phyloP scores from a whole-genome alignment of 2,888 invertebrate species.

The Acronicta alni region DNA sequence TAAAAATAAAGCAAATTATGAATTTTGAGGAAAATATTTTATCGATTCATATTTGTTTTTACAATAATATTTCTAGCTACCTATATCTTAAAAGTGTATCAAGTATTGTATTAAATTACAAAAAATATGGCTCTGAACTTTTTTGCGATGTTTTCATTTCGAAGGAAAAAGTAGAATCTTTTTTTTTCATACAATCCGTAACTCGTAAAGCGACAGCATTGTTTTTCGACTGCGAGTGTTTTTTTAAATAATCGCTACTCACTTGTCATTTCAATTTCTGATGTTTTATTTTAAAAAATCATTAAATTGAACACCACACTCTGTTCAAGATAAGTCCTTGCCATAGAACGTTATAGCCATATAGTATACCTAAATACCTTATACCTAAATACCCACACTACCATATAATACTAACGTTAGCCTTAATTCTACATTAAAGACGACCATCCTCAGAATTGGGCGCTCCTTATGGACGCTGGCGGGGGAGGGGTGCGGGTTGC shows the following conservation, averaged over 20 bases:
- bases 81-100: too few species aligned
- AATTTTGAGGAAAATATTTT: too few species aligned
- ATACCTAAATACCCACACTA: constrained; percentile 22
- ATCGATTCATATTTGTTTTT: too few species aligned
- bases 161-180: too few species aligned
- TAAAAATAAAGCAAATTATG: too few species aligned
- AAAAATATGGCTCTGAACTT: too few species aligned
- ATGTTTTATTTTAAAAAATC: neutral
- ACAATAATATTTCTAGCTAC: too few species aligned
- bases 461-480: constrained; percentile 73
- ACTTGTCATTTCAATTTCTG: neutral
- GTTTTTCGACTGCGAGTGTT: neutral
- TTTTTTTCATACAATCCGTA: too few species aligned
- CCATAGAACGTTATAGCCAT: constrained; percentile 12
- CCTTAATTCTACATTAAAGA: constrained; percentile 71
- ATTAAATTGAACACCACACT: constrained; percentile 4
- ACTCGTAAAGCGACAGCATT: too few species aligned
- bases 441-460: constrained; percentile 81
- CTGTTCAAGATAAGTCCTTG: constrained; percentile 7
- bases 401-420: constrained; percentile 36
- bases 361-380: constrained; percentile 6
- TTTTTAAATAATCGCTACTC: constrained; percentile 7
- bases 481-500: constrained; percentile 62
- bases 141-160: too few species aligned
- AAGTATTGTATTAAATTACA: too few species aligned